Evolutionary conservation across 2,797 vertebrate species (phyloP).

Genomic region (Eulemur albifrons): DNA sequence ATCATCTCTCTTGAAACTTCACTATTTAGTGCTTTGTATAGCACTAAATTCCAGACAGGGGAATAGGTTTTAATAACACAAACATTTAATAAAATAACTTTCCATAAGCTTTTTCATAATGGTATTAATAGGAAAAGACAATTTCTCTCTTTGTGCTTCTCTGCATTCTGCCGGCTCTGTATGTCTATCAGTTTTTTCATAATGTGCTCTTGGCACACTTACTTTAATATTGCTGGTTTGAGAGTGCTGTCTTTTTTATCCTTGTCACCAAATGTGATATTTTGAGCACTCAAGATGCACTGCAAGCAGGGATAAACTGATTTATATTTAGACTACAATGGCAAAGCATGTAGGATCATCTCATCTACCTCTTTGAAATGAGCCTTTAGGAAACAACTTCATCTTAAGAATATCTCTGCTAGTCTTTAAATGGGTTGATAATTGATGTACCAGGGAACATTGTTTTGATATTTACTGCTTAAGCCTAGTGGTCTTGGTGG

Average conservation of each 20-base stretch:
- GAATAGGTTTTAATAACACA: conserved; percentile 34
- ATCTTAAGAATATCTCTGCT: background rate
- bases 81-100: conserved; percentile 42
- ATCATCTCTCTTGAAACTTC: conserved; percentile 12
- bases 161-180: background rate
- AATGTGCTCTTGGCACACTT: background rate
- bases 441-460: background rate
- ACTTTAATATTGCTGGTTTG: background rate
- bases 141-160: background rate
- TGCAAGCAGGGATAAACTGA: background rate
- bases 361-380: background rate
- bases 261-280: conserved; percentile 37
- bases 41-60: conserved; percentile 10
- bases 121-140: background rate
- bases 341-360: background rate
- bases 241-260: conserved; percentile 36
- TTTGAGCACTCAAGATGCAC: background rate
- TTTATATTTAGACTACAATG: background rate
- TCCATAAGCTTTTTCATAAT: background rate
- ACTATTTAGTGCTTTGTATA: background rate
- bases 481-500: background rate
- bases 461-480: background rate
- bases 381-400: background rate
- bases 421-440: background rate
- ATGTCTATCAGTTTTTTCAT: background rate